Conservation (phyloP, 2,797 vertebrate genomes). For the Xerus rutilus region DNA sequence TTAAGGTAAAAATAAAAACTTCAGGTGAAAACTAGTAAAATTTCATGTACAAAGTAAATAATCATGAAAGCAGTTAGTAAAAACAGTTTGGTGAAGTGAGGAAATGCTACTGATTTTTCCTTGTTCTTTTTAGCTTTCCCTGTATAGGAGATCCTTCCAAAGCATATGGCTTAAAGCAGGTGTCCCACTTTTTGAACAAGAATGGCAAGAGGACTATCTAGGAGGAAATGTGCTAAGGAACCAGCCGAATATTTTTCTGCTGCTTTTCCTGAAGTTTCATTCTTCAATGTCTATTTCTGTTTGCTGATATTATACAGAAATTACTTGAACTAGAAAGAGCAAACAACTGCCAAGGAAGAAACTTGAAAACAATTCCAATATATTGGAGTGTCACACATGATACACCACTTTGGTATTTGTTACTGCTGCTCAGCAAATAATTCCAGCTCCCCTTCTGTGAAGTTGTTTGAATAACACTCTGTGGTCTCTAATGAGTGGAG, state of each 20-base stretch:
- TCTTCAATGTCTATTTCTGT: not conserved
- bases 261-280: not conserved
- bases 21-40: constrained; percentile 3
- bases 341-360: not conserved
- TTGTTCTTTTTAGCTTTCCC: not conserved
- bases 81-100: not conserved
- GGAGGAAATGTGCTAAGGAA: not conserved
- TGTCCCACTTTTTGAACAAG: not conserved
- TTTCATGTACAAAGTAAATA: not conserved
- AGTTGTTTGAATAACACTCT: not conserved
- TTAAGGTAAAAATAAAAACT: not conserved
- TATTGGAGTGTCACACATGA: not conserved
- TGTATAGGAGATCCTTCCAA: not conserved
- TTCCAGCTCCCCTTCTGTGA: not conserved
- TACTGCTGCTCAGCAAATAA: not conserved
- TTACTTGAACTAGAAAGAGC: not conserved
- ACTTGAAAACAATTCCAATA: not conserved
- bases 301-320: not conserved
- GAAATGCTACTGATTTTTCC: not conserved
- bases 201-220: not conserved
- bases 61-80: not conserved
- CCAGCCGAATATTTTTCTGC: not conserved
- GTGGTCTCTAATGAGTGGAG: not conserved
- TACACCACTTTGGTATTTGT: not conserved
- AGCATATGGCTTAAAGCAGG: not conserved